Percentiles rank a stretch among this genome's conserved stretches.
phyloP scores from a whole-genome alignment of 2,113 vertebrate species.

The Oryzias celebensis region DNA sequence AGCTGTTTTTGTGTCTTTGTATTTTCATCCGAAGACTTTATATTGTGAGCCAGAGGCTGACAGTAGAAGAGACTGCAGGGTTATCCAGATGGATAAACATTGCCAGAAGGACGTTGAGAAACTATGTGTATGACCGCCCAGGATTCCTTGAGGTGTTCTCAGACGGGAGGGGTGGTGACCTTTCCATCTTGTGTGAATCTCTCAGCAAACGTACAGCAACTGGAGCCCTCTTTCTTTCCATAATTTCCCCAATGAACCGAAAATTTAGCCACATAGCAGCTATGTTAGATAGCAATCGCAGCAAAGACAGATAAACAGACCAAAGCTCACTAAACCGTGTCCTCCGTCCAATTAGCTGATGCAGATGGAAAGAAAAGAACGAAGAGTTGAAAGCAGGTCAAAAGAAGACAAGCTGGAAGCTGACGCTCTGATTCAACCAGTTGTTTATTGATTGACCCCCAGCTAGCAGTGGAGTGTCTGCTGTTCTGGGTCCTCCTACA shows the following conservation, averaged over 20 bases:
- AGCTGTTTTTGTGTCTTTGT: no score
- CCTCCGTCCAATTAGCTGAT: conserved; percentile 63
- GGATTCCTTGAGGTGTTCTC: conserved; percentile 17
- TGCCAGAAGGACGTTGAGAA: conserved; percentile 1
- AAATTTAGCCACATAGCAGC: conserved; percentile 8
- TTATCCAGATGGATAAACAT: conserved; percentile 37
- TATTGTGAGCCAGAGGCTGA: no score
- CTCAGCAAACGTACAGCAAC: conserved; percentile 15
- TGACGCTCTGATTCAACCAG: conserved; percentile 39
- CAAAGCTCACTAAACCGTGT: conserved; percentile 7
- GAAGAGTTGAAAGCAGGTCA: conserved; percentile 22
- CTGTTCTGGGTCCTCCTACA: conserved; percentile 65
- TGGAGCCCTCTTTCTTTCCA: conserved; percentile 27
- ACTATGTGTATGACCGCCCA: conserved; percentile 14
- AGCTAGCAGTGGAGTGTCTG: conserved; percentile 42
- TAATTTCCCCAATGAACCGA: conserved; percentile 29
- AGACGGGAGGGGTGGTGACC: conserved; percentile 10
- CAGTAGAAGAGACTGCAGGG: not conserved
- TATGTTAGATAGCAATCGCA: not conserved
- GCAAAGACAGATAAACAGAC: conserved; percentile 17
- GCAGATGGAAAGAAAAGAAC: conserved; percentile 23
- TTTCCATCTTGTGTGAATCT: conserved; percentile 27
- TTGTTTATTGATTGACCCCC: conserved; percentile 62
- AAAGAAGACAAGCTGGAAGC: conserved; percentile 1
- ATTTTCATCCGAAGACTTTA: no score